Base-by-base conservation (phyloP, 2,113 vertebrate species). In the Pygoscelis adeliae region DNA sequence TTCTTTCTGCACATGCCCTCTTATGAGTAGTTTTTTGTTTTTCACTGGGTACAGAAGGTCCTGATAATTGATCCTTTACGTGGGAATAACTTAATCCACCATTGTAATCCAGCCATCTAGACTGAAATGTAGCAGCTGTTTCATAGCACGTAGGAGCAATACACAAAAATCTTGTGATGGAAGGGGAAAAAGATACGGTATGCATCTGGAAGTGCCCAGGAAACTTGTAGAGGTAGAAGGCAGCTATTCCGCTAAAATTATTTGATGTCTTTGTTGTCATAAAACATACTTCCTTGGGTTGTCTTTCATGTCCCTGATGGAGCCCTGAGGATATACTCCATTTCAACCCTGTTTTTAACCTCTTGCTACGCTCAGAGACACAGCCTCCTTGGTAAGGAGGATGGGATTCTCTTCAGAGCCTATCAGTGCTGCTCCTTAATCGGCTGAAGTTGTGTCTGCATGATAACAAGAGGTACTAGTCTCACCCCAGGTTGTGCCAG, bases 241-340 rank as follows among this genome's bases (percentile, higher is more conserved):
- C 90, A 96, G 92, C 70, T 96, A 83, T 94, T 94, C 80, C 18
- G 0, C 67, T 94, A 92, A 96, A 96, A 92, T 93, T 97, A 96
- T 97, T 96, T 97, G 95, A 98, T 96, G 89, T 97, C 95, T 98
- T 97, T 96, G 96, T 97, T 97, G 93, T 93, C 87, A 59, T 88
- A 50, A 94, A 95, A 97, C 93, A 89, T 96, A 90, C 92, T 94
- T 97, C 97, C 95, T 96, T 83, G 89, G 55, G 91, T 81, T 96
- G 95, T 93, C 94, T 98, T 98, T 98, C 95, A 97, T 97, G 97
- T 97, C 53, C 62, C 93, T 95, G 96, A 95, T 87, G 67, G 93
- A 96, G 84, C 93, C 97, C 97, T 86, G 80, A 96, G 97, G 97
- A 97, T 96, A 97, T 96, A 95, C 91, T 97, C 80, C 59, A 91